These are phyloP conservation scores for Mus spicilegus DNA, from an alignment of 2,113 vertebrate genomes.

Conservation along the genomic window DNA sequence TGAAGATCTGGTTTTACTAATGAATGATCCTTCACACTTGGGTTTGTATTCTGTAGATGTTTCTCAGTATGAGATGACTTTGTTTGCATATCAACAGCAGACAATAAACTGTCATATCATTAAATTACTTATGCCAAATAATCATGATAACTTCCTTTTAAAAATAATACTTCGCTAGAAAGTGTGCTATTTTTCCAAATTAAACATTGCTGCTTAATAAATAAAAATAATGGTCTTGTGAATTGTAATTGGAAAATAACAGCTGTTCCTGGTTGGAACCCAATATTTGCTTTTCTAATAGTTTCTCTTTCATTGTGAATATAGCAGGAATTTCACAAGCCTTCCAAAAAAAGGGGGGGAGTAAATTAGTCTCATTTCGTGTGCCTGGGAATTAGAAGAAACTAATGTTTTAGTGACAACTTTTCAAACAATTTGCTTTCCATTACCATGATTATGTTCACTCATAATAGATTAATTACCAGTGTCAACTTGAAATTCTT, in stretches of 20 bases:
- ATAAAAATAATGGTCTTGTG: conserved; percentile 83
- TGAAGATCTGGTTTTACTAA: conserved; percentile 57
- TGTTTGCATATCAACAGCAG: conserved; percentile 83
- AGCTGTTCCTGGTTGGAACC: conserved; percentile 82
- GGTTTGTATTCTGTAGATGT: conserved; percentile 65
- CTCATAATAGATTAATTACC: conserved; percentile 14
- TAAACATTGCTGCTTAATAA: conserved; percentile 79
- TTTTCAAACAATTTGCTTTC: conserved; percentile 34
- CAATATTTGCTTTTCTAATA: conserved; percentile 68
- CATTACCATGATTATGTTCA: neutral
- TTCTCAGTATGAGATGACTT: conserved; percentile 73
- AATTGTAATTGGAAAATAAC: conserved; percentile 85
- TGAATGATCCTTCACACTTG: conserved; percentile 74
- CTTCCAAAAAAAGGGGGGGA: neutral
- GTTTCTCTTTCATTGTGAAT: conserved; percentile 44
- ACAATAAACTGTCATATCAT: conserved; percentile 82
- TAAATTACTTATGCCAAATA: conserved; percentile 82
- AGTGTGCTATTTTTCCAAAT: conserved; percentile 68
- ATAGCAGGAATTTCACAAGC: conserved; percentile 68
- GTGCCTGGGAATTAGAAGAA: conserved; percentile 31
- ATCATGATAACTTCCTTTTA: conserved; percentile 69
- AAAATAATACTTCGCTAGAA: conserved; percentile 66
- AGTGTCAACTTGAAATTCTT: conserved; percentile 30
- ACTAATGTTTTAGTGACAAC: neutral
- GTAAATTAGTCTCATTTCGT: conserved; percentile 19